Evolutionary conservation across 2,888 invertebrate genomes (phyloP), one percentile per base, ranked within the genome.

Genomic region (Meandrusa payeni): DNA sequence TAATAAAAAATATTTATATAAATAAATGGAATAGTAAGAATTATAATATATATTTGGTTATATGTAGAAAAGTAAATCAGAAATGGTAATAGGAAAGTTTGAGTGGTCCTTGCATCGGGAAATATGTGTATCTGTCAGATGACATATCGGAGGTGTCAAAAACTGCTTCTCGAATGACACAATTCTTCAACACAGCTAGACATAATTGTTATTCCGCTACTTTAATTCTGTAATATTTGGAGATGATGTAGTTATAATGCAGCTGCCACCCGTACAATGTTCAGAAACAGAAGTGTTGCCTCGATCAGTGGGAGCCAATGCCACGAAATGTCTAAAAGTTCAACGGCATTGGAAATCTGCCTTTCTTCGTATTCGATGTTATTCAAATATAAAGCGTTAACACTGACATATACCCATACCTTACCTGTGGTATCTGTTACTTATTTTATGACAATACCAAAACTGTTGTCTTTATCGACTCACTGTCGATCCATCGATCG

Each of bases 91-190:
- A 90, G 91, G 90, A 91, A 91, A 89, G 81, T 91, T 93, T 93
- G 93, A 93, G 92, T 92, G 93, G 93, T 93, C 93, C 93, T 93
- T 93, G 92, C 91, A 91, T 80, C 73, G 75, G 75, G 50, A 43
- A 39, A 45, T 52, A 23, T 10, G 29, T 36, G 31, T 12, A 39
- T 33, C 20, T 33, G 27, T 23, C 39, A 22, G 19, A 38, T 15
- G 24, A 10, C 6, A 5, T 44, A 20, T 17, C 22, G 10, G 38
- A 32, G 39, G 15, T 39, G 9, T 44, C 39, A 40, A 44, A 41
- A 44, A 43, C 41, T 51, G 36, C 48, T 41, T 24, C 15, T 46
- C 39, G 19, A 20, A 15, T 26, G 20, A 27, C 32, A 32, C 32
- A 22, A 20, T 22, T 38, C 7, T 32, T 26, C 26, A 26, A 32